Conservation (phyloP, 2,888 invertebrate genomes). For the Cephalotes varians region DNA sequence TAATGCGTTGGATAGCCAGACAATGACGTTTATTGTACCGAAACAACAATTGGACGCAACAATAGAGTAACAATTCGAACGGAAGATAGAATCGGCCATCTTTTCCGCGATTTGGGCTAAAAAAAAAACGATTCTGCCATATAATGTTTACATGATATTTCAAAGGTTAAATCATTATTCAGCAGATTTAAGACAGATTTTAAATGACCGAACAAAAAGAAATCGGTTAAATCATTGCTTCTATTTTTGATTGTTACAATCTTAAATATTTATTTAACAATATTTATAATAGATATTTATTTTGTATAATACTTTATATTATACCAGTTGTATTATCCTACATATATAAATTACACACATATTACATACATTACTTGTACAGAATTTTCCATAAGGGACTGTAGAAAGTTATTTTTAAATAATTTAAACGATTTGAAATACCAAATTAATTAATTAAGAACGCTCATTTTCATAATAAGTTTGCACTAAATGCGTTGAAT, state of each 20-base stretch:
- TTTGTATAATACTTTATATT: no score
- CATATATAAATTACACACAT: no score
- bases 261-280: constrained; percentile 1
- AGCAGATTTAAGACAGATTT: no score
- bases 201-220: constrained; percentile 51
- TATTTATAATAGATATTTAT: not conserved
- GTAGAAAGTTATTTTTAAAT: no score
- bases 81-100: constrained; percentile 74
- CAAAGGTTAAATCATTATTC: no score
- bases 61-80: constrained; percentile 62
- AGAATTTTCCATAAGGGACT: no score
- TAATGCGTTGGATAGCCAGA: constrained; percentile 74
- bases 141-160: constrained; percentile 35
- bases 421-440: no score
- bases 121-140: constrained; percentile 30
- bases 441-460: no score
- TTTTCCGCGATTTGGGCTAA: constrained; percentile 69
- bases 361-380: no score
- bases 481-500: no score
- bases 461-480: no score
- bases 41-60: constrained; percentile 64
- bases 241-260: not conserved
- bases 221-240: not conserved
- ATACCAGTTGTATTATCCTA: no score
- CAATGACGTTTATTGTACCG: constrained; percentile 81